phyloP scores from a whole-genome alignment of 2,797 vertebrate species.

The Artibeus lituratus region DNA sequence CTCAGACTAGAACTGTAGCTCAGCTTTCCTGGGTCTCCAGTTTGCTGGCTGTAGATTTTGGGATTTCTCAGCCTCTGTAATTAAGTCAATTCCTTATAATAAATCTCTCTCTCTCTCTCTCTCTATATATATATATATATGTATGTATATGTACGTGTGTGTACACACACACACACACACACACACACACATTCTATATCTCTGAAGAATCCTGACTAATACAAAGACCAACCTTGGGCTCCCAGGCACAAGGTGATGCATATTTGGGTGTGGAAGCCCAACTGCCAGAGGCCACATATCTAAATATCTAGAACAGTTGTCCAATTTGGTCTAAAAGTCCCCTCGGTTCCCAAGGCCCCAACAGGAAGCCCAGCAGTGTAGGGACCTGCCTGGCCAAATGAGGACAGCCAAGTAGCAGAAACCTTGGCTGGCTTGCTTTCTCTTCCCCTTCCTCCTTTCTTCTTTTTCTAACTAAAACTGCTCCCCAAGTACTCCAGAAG shows the following conservation, averaged over 20 bases:
- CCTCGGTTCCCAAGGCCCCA: constrained; percentile 38
- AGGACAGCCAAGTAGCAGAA: constrained; percentile 33
- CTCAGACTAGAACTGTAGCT: background rate
- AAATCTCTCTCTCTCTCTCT: background rate
- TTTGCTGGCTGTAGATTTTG: background rate
- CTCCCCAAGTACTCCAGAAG: background rate
- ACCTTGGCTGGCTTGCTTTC: background rate
- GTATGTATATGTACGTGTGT: too few species aligned
- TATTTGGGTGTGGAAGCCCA: background rate
- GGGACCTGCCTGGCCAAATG: background rate
- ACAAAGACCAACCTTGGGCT: background rate
- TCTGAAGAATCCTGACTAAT: background rate
- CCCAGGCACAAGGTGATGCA: background rate
- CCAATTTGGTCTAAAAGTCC: constrained; percentile 49
- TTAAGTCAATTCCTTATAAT: background rate
- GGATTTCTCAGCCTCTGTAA: background rate
- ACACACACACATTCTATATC: background rate
- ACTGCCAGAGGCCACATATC: background rate
- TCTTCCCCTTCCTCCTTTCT: background rate
- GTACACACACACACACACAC: too few species aligned
- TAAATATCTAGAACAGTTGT: constrained; percentile 55
- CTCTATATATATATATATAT: too few species aligned
- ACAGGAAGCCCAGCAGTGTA: constrained; percentile 62
- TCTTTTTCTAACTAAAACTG: background rate
- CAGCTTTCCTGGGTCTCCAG: background rate